These are phyloP conservation scores for Enoplosus armatus DNA, from an alignment of 2,797 vertebrate species.

Conservation along the genomic window DNA sequence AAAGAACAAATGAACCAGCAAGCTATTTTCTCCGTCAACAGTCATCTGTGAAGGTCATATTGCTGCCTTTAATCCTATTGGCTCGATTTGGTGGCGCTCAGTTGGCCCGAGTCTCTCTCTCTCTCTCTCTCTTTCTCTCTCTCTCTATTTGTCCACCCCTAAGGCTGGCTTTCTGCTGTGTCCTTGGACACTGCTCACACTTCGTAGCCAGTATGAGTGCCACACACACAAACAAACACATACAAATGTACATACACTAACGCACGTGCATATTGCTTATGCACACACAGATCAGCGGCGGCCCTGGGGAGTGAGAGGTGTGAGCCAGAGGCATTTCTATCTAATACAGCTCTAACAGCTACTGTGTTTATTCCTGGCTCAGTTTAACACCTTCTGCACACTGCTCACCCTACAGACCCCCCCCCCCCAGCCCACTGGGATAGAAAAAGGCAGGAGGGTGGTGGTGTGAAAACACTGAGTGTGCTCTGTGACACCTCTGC, in stretches of 20 bases:
- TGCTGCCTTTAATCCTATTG: constrained; percentile 69
- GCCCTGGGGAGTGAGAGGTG: constrained; percentile 53
- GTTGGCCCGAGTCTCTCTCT: constrained; percentile 44
- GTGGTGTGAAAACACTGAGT: constrained; percentile 52
- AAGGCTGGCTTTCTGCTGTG: constrained; percentile 62
- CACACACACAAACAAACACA: background rate
- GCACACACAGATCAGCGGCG: constrained; percentile 39
- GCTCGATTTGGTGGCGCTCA: constrained; percentile 51
- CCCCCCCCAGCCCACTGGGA: constrained; percentile 31
- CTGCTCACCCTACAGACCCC: constrained; percentile 42
- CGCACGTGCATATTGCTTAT: background rate
- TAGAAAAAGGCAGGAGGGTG: constrained; percentile 42
- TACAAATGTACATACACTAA: background rate
- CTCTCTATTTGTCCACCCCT: constrained; percentile 49
- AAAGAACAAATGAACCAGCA: constrained; percentile 43
- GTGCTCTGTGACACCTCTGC: constrained; percentile 41
- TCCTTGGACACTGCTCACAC: constrained; percentile 72
- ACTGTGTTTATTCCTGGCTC: constrained; percentile 67
- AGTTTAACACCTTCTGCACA: constrained; percentile 63
- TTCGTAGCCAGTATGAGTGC: constrained; percentile 37
- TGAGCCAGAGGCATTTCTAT: constrained; percentile 64
- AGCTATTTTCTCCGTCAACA: constrained; percentile 34
- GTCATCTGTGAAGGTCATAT: constrained; percentile 71
- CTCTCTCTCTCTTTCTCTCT: constrained; percentile 46
- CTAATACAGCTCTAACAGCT: constrained; percentile 66